These are phyloP conservation scores for Plectrocnemia conspersa DNA, from an alignment of 1,140 invertebrate genomes.

Conservation along the genomic window DNA sequence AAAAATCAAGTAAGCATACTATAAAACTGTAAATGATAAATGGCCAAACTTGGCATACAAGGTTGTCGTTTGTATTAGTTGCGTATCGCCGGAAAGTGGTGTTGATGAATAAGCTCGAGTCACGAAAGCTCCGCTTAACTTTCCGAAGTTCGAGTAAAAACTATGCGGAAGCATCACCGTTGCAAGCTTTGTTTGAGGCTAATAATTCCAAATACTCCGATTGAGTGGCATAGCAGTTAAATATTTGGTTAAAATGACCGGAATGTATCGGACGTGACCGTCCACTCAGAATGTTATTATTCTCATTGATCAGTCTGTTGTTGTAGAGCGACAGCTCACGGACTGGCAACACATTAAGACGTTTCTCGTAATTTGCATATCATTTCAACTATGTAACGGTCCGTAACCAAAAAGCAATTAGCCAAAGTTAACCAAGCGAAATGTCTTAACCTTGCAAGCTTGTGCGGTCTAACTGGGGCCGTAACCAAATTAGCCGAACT, in stretches of 20 bases:
- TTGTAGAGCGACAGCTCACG: not conserved
- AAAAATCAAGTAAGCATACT: too few species aligned
- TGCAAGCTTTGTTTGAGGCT: too few species aligned
- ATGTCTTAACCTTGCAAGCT: slow-evolving; percentile 27
- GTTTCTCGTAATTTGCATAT: slow-evolving; percentile 27
- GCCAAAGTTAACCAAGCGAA: slow-evolving; percentile 19
- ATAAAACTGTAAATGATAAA: too few species aligned
- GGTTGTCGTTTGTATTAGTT: slow-evolving; percentile 27
- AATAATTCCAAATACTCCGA: too few species aligned
- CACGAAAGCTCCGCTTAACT: slow-evolving; percentile 7
- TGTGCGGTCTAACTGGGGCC: slow-evolving; percentile 12
- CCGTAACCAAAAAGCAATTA: slow-evolving; percentile 32
- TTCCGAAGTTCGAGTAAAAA: slow-evolving; percentile 11
- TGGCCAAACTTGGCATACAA: too few species aligned
- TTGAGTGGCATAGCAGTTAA: too few species aligned
- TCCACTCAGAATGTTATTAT: not conserved
- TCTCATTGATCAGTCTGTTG: not conserved
- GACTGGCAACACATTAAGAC: slow-evolving; percentile 4
- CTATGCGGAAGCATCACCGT: slow-evolving; percentile 13
- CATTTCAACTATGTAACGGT: slow-evolving; percentile 28
- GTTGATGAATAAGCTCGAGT: slow-evolving; percentile 20
- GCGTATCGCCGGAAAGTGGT: slow-evolving; percentile 17
- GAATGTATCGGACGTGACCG: too few species aligned
- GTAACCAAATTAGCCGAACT: slow-evolving; percentile 20
- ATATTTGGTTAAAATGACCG: too few species aligned